phyloP scores from a whole-genome alignment of 2,113 vertebrate genomes.

The Saguinus imperator region DNA sequence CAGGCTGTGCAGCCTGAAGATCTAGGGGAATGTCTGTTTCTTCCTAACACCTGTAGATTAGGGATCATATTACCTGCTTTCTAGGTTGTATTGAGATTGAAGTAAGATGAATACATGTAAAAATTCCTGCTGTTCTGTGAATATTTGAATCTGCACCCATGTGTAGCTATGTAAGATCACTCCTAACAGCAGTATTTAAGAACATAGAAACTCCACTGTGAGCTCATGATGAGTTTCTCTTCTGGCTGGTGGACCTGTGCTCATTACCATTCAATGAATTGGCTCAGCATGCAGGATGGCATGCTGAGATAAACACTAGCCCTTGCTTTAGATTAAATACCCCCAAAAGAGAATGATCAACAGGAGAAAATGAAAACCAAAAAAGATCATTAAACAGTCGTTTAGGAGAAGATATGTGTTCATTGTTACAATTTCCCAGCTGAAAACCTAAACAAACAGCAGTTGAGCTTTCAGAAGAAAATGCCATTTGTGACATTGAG shows the following conservation, averaged over 20 bases:
- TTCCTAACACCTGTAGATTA: not conserved
- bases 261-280: not conserved
- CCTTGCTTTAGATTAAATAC: conserved; percentile 10
- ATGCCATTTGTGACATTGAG: not conserved
- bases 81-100: not conserved
- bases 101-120: not conserved
- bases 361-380: not conserved
- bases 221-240: not conserved
- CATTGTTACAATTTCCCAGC: not conserved
- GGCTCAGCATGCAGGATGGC: not conserved
- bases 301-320: not conserved
- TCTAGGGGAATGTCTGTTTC: not conserved
- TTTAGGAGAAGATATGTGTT: not conserved
- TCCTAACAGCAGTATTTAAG: not conserved
- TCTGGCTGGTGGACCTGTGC: not conserved
- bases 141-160: accelerated
- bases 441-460: conserved; percentile 18
- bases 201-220: not conserved
- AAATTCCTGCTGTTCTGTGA: not conserved
- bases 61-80: not conserved
- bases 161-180: not conserved
- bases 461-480: conserved; percentile 6
- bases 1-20: not conserved
- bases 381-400: conserved; percentile 9
- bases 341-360: not conserved